Evolutionary conservation across 2,888 invertebrate species (phyloP), one percentile per base, ranked within the genome.

Genomic region (Lycia hirtaria): DNA sequence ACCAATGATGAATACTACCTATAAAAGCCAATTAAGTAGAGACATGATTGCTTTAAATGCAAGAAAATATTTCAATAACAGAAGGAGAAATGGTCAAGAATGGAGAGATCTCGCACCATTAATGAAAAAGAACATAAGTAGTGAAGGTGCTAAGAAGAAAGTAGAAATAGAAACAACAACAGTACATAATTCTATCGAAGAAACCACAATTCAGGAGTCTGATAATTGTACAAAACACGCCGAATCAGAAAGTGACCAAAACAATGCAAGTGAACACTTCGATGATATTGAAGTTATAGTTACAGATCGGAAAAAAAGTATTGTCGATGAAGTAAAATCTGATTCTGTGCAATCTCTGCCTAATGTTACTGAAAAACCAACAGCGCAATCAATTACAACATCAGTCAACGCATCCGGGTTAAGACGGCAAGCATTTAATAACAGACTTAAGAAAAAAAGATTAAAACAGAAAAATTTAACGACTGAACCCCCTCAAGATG

Each of bases 391-490:
- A 47, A 72, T 69, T 35, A 59, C 69, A 20, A 78, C 72, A 64
- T 76, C 66, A 56, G 56, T 70, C 1, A 83, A 81, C 62, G 67
- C 80, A 32, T 73, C 81, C 19, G 81, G 79, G 60, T 69, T 84
- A 63, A 77, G 87, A 62, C 73, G 78, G 50, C 85, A 86, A 71
- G 82, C 85, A 41, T 81, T 81, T 49, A 83, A 83, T 53, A 85
- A 87, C 58, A 80, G 83, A 64, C 67, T 86, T 22, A 88, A 85
- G 72, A 85, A 81, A 62, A 90, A 88, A 71, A 81, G 87, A 26
- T 64, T 85, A 22, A 86, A 83, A 68, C 82, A 83, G 52, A 92
- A 85, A 68, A 76, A 71, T 65, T 69, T 78, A 45, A 79, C 84
- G 14, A 81, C 87, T 70, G 83, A 92, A 85, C 35, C 88, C 65